Percentiles rank a stretch among this genome's conserved stretches.
These are phyloP conservation scores for Actenoides lindsayi DNA, from an alignment of 2,113 vertebrate species.

Conservation along the genomic window DNA sequence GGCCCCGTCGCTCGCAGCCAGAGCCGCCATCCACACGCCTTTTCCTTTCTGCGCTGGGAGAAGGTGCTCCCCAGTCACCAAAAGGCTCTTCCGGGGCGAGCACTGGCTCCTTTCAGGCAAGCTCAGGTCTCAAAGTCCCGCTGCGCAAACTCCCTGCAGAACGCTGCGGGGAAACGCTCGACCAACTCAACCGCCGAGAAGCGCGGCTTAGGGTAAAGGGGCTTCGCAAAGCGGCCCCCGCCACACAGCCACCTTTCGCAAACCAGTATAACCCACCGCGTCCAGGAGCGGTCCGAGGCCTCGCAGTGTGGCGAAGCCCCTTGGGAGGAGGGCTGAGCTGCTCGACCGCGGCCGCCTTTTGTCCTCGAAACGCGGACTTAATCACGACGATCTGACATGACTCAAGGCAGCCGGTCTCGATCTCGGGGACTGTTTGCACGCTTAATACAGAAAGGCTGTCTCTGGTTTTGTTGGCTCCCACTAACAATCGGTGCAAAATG, in stretches of 20 bases:
- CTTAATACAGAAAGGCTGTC: constrained; percentile 3
- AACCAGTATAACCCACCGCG: not conserved
- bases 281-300: not conserved
- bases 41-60: not conserved
- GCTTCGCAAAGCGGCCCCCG: not conserved
- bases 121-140: not conserved
- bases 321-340: not conserved
- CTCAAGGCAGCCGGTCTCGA: not conserved
- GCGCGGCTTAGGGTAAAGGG: not conserved
- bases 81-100: not conserved
- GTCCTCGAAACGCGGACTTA: constrained; percentile 13
- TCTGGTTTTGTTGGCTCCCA: not conserved
- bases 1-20: fast-evolving
- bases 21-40: not conserved
- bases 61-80: not conserved
- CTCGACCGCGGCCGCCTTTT: fast-evolving
- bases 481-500: not conserved
- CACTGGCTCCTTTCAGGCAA: not conserved
- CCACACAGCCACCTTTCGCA: not conserved
- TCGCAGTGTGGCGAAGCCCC: fast-evolving
- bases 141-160: not conserved
- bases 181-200: not conserved
- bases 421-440: not conserved
- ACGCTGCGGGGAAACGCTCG: not conserved
- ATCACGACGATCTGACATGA: not conserved